A percentile compares a stretch with the other conserved stretches of the same genome.
Evolutionary conservation across 1,140 invertebrate genomes (phyloP).

Genomic region (Conopomorpha cramerella): DNA sequence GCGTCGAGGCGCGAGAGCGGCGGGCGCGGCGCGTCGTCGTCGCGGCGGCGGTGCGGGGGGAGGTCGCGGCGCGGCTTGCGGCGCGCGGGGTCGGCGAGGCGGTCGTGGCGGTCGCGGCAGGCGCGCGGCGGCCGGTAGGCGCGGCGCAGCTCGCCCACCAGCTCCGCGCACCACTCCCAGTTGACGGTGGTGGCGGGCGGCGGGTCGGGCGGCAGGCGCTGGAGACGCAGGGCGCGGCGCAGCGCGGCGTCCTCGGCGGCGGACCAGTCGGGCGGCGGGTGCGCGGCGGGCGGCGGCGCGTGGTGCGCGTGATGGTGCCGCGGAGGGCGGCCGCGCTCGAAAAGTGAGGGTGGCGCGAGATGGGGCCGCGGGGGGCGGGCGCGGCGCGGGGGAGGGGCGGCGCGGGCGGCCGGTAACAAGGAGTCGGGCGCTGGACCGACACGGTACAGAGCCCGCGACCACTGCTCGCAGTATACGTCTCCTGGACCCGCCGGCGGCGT

Average conservation of each 20-base stretch:
- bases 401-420: slow-evolving; percentile 80
- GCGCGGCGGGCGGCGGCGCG: slow-evolving; percentile 65
- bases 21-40: slow-evolving; percentile 56
- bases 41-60: slow-evolving; percentile 48
- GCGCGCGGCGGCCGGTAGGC: slow-evolving; percentile 90
- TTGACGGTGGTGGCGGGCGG: slow-evolving; percentile 80
- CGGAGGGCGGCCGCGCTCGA: slow-evolving; percentile 32
- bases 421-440: slow-evolving; percentile 79
- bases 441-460: slow-evolving; percentile 85
- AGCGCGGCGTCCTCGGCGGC: slow-evolving; percentile 89
- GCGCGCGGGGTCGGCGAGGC: slow-evolving; percentile 87
- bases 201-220: slow-evolving; percentile 49
- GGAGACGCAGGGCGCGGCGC: slow-evolving; percentile 81
- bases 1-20: slow-evolving; percentile 74
- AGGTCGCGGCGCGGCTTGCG: slow-evolving; percentile 80
- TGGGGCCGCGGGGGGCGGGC: slow-evolving; percentile 70
- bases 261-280: slow-evolving; percentile 80
- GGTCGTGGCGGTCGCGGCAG: slow-evolving; percentile 83
- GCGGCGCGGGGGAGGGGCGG: slow-evolving; percentile 64
- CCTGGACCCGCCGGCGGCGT: slow-evolving; percentile 90
- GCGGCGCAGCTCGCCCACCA: slow-evolving; percentile 86
- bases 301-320: slow-evolving; percentile 18
- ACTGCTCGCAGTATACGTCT: slow-evolving; percentile 89
- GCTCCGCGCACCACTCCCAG: slow-evolving; percentile 94
- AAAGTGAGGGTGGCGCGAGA: slow-evolving; percentile 66